A percentile compares a stretch with the other conserved stretches of the same genome.
Evolutionary conservation across 2,113 vertebrate genomes (phyloP).

Genomic region (Acanthisitta chloris): DNA sequence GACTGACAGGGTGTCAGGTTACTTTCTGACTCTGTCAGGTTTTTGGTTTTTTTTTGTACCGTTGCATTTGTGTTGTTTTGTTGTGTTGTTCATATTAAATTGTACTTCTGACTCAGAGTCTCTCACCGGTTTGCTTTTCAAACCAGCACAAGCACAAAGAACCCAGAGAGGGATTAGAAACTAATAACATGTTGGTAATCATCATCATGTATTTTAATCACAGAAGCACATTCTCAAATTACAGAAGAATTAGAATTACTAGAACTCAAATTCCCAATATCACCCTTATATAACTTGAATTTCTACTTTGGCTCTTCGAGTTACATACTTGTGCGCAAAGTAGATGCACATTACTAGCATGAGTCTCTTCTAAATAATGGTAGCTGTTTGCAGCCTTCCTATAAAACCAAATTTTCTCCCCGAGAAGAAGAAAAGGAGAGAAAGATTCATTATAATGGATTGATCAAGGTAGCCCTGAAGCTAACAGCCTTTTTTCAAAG

Average conservation of each 20-base stretch:
- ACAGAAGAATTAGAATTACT: neutral
- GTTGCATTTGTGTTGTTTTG: too few relatives aligned
- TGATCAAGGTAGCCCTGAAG: neutral
- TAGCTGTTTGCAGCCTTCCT: neutral
- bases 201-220: neutral
- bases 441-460: neutral
- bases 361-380: neutral
- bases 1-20: too few relatives aligned
- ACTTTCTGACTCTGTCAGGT: too few relatives aligned
- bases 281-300: neutral
- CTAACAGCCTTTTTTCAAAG: neutral
- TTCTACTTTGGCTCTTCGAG: neutral
- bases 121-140: too few relatives aligned
- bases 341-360: fast-evolving
- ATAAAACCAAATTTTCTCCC: neutral
- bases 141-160: too few relatives aligned
- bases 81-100: too few relatives aligned
- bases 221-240: neutral
- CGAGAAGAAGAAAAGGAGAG: neutral
- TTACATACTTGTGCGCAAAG: neutral
- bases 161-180: neutral
- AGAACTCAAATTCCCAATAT: neutral
- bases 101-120: too few relatives aligned
- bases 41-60: too few relatives aligned
- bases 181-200: neutral